Conservation (phyloP, 2,797 vertebrate genomes). For the Emys orbicularis region DNA sequence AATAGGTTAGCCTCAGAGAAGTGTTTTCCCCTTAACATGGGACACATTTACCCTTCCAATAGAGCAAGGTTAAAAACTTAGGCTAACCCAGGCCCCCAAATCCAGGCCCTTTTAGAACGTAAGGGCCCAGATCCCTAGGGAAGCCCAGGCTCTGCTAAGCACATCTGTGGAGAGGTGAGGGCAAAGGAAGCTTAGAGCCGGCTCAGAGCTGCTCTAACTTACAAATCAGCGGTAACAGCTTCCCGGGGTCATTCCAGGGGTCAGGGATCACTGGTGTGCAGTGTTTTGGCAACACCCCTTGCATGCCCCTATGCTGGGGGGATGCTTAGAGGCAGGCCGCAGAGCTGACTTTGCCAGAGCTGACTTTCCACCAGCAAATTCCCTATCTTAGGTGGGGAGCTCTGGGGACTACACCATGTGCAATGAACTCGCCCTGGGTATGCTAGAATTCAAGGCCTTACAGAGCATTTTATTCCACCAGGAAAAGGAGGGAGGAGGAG, state of each 20-base stretch:
- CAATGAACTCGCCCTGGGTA: neutral
- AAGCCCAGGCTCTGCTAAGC: neutral
- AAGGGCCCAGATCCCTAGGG: neutral
- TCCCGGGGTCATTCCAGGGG: neutral
- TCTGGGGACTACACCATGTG: neutral
- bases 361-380: neutral
- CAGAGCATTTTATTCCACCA: neutral
- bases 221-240: neutral
- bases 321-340: neutral
- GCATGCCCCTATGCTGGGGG: neutral
- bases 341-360: neutral
- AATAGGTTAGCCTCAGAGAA: accelerated
- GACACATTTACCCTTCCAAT: neutral
- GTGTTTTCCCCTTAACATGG: too few relatives aligned
- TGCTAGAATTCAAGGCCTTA: neutral
- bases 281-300: neutral
- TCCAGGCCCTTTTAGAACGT: neutral
- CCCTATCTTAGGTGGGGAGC: neutral
- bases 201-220: neutral
- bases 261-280: neutral
- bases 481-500: neutral
- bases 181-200: neutral
- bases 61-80: neutral
- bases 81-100: neutral
- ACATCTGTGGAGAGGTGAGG: neutral